Base-by-base conservation (phyloP, 2,797 vertebrate genomes). In the Malurus leucopterus region DNA sequence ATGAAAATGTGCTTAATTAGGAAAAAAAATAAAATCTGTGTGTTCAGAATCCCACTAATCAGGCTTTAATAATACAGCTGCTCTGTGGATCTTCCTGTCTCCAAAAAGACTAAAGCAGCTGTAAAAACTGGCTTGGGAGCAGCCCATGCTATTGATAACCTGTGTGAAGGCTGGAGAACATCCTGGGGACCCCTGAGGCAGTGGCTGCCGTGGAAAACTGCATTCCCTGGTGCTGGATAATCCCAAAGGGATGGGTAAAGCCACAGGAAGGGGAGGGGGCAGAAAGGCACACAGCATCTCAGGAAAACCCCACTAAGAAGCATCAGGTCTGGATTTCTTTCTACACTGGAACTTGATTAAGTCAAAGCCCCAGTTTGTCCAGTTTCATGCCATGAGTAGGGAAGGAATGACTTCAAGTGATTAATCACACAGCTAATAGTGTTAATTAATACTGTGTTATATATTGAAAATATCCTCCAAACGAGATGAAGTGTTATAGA, bases 401-500 rank as follows among this genome's bases (percentile, higher is more conserved):
- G 81, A 85, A 93, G 63, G 24, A 51, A 62, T 62, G n/a, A 53
- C 27, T 64, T 68, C 29, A 78, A 77, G 38, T 50, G 49, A 68
- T 81, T 55, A 75, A 86, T 81, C 75, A 18, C n/a, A 51, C 7
- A 13, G 74, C 34, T 68, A 77, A 65, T 64, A 67, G n/a, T 53
- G 46, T 61, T 70, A 78, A 40, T 75, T 63, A 76, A 61, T 71
- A 38, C 46, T 75, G 14, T 32, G n/a, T 27, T 53, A 19, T 63
- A n/a, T 41, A 49, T 32, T 46, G 82, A 72, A 78, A 72, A 64
- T 36, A 67, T 11, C 29, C 43, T 74, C 26, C 47, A 27, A 50
- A 50, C 0, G 0, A 18, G 0, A 0, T 40, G 23, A 40, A 40
- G 17, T 16, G 20, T 20, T 8, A 9, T 4, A 54, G 49, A 19